These are phyloP conservation scores for Procambarus virginalis DNA, from an alignment of 1,140 invertebrate species.

Conservation along the genomic window DNA sequence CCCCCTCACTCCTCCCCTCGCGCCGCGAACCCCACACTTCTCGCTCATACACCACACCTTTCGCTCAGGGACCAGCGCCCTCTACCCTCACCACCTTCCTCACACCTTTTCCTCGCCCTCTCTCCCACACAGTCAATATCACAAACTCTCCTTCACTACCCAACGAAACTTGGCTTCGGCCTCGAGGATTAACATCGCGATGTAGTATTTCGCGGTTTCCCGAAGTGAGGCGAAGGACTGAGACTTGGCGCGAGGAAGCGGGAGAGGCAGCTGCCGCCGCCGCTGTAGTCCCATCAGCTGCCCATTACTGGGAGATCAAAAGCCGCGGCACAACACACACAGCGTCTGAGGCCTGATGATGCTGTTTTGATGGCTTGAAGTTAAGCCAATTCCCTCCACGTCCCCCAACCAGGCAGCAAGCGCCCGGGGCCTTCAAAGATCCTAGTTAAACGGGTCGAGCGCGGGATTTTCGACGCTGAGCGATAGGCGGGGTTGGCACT, in stretches of 20 bases:
- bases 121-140: background rate
- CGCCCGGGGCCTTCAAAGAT: too few species aligned
- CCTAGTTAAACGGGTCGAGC: too few species aligned
- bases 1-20: background rate
- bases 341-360: conserved; percentile 1
- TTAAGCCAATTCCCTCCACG: background rate
- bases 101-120: background rate
- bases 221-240: background rate
- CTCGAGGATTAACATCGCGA: background rate
- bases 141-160: background rate
- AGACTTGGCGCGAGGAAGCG: background rate
- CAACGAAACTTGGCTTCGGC: background rate
- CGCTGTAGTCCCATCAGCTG: background rate
- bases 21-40: too few species aligned
- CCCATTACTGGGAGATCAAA: conserved; percentile 2
- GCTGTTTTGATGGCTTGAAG: background rate
- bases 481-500: background rate
- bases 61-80: too few species aligned
- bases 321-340: background rate
- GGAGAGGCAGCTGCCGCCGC: background rate
- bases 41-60: too few species aligned
- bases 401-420: background rate
- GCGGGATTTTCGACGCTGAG: background rate
- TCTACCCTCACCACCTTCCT: too few species aligned
- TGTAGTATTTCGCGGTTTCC: background rate